Conservation (phyloP, 2,797 vertebrate species). For the Hylomyscus alleni region DNA sequence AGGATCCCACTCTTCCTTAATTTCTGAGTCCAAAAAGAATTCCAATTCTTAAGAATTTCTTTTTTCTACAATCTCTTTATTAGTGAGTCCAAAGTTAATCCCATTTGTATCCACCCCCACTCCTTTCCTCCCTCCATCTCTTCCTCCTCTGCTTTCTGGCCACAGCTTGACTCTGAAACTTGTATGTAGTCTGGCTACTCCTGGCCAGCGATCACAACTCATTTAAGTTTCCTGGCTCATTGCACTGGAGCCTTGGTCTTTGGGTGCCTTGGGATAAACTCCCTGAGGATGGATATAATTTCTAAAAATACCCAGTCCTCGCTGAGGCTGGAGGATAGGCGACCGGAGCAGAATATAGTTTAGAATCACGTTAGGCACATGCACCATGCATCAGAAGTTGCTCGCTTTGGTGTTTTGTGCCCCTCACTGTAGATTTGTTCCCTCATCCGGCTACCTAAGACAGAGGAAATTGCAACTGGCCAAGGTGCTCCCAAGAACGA, state of each 20-base stretch:
- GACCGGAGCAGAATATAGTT: neutral
- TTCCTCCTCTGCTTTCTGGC: neutral
- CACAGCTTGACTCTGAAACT: constrained; percentile 1
- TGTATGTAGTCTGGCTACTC: neutral
- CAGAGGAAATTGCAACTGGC: constrained; percentile 87
- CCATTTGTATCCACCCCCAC: neutral
- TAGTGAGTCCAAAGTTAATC: neutral
- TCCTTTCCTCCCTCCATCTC: too few species aligned
- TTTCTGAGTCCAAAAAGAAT: neutral
- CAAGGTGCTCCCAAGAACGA: constrained; percentile 89
- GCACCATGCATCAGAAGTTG: constrained; percentile 14
- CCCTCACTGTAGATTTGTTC: constrained; percentile 90
- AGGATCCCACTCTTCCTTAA: neutral
- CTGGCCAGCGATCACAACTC: neutral
- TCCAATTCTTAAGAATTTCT: constrained; percentile 15
- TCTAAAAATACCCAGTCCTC: neutral
- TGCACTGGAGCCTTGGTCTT: neutral
- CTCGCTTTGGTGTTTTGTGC: neutral
- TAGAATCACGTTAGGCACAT: neutral
- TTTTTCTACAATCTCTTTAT: constrained; percentile 28
- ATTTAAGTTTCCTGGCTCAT: neutral
- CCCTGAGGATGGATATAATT: neutral
- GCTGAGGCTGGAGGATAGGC: neutral
- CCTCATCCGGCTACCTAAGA: constrained; percentile 89
- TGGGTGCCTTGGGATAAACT: constrained; percentile 13